Evolutionary conservation across 2,797 vertebrate species (phyloP).

Genomic region (Graptemys geographica): DNA sequence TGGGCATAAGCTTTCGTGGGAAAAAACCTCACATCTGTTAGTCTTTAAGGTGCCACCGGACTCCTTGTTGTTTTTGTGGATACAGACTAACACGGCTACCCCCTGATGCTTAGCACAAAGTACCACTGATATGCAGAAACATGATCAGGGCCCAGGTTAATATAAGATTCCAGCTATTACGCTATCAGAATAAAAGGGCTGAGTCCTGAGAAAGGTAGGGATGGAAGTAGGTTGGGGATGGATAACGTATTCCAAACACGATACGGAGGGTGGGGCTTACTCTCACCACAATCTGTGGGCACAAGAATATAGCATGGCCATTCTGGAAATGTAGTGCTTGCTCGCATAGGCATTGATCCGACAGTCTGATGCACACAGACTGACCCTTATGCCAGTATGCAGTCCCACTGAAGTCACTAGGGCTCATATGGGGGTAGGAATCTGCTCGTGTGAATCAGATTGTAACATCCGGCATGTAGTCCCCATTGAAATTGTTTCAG

Average conservation of each 20-base stretch:
- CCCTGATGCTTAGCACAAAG: not conserved
- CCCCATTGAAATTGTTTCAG: not conserved
- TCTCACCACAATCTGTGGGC: not conserved
- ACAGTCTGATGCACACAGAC: not conserved
- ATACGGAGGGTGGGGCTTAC: not conserved
- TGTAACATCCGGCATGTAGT: not conserved
- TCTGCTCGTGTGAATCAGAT: not conserved
- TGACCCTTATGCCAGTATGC: fast-evolving
- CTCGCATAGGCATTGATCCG: not conserved
- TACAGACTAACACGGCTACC: too few relatives aligned
- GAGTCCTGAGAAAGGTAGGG: not conserved
- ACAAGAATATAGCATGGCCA: not conserved
- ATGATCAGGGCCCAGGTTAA: not conserved
- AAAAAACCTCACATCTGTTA: too few relatives aligned
- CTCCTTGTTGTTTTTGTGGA: too few relatives aligned
- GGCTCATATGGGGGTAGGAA: not conserved
- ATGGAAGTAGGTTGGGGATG: not conserved
- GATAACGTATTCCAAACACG: not conserved
- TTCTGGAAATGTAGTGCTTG: not conserved
- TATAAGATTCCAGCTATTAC: not conserved
- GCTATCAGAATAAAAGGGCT: not conserved
- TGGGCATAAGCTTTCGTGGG: too few relatives aligned
- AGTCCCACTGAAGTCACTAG: fast-evolving
- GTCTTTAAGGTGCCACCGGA: too few relatives aligned
- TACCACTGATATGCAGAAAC: not conserved